Conservation (phyloP, 2,888 invertebrate genomes). For the Camponotus fellah region DNA sequence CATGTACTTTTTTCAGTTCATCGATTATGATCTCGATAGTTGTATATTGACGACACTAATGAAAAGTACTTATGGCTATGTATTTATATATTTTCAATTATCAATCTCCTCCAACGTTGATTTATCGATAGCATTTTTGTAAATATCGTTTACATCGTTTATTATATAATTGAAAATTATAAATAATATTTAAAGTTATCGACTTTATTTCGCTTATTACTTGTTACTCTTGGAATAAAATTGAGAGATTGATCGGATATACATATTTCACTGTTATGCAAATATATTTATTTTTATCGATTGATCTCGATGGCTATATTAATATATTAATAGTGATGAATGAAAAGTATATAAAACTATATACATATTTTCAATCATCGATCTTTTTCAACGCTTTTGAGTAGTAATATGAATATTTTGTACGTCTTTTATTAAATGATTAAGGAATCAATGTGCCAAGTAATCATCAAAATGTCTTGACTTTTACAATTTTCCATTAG, state of each 20-base stretch:
- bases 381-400: no score
- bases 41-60: background rate
- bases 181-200: no score
- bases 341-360: no score
- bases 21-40: slow-evolving; percentile 2
- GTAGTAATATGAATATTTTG: no score
- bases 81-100: background rate
- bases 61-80: background rate
- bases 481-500: background rate
- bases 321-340: no score
- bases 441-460: background rate
- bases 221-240: no score
- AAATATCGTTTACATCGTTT: background rate
- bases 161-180: no score
- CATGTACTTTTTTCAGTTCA: background rate
- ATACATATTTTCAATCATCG: no score
- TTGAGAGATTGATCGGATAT: no score
- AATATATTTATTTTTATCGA: no score
- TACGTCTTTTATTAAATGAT: background rate
- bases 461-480: background rate
- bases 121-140: background rate
- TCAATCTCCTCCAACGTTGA: background rate
- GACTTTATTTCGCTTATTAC: no score
- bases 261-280: background rate
- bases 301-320: no score